Conservation (phyloP, 2,888 invertebrate genomes). For the Ochropacha duplaris region DNA sequence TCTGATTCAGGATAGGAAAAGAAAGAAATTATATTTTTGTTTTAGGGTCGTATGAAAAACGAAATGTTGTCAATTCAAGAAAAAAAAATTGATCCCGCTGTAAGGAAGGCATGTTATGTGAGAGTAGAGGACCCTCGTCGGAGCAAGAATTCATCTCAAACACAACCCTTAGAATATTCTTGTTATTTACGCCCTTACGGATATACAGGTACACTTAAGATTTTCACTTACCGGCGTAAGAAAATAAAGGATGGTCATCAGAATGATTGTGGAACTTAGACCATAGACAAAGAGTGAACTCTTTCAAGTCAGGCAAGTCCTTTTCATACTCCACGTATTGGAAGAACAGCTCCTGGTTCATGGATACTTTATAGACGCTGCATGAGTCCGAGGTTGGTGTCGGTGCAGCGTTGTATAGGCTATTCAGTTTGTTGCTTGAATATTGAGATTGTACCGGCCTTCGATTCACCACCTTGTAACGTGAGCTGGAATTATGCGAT, state of each 20-base stretch:
- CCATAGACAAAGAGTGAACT: constrained; percentile 93
- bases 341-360: constrained; percentile 86
- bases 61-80: too few relatives aligned
- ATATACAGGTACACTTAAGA: not conserved
- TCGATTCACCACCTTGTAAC: constrained; percentile 64
- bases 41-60: too few relatives aligned
- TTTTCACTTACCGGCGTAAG: constrained; percentile 87
- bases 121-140: too few relatives aligned
- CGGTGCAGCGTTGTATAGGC: constrained; percentile 30
- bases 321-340: constrained; percentile 90
- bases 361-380: constrained; percentile 87
- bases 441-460: constrained; percentile 45
- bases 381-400: constrained; percentile 79
- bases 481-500: constrained; percentile 46
- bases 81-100: too few relatives aligned
- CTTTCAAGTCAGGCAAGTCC: constrained; percentile 88
- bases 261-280: constrained; percentile 91
- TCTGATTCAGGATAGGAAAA: too few relatives aligned
- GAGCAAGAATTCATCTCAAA: too few relatives aligned
- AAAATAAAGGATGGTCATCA: constrained; percentile 91
- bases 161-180: too few relatives aligned
- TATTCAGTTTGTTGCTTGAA: constrained; percentile 46
- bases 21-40: too few relatives aligned
- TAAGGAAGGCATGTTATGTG: too few relatives aligned
- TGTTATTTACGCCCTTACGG: too few relatives aligned